Conservation (phyloP, 2,888 invertebrate species). For the Drosophila ezoana region DNA sequence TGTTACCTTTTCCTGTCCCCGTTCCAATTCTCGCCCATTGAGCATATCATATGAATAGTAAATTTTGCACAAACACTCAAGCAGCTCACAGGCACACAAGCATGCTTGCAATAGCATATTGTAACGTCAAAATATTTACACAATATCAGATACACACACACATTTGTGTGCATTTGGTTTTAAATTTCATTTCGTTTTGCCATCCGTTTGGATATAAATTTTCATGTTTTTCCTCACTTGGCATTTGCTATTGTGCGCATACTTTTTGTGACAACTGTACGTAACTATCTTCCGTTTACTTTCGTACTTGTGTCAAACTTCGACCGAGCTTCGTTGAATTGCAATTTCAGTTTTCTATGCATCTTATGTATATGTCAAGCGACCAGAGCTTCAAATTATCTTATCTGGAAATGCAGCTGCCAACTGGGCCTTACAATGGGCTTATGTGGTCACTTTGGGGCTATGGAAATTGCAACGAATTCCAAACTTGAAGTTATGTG, state of each 20-base stretch:
- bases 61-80: conserved; percentile 50
- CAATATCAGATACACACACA: conserved; percentile 39
- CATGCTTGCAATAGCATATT: conserved; percentile 56
- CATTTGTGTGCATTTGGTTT: conserved; percentile 52
- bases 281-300: conserved; percentile 19
- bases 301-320: conserved; percentile 37
- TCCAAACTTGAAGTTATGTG: not conserved
- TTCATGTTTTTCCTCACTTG: conserved; percentile 56
- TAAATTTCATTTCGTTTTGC: conserved; percentile 63
- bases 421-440: conserved; percentile 25
- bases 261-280: conserved; percentile 58
- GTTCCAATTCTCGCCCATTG: conserved; percentile 11
- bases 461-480: not conserved
- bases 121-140: conserved; percentile 75
- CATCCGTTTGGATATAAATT: conserved; percentile 61
- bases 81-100: conserved; percentile 27
- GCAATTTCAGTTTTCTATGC: conserved; percentile 33
- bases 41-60: conserved; percentile 51
- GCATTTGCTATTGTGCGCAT: conserved; percentile 49
- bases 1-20: conserved; percentile 10
- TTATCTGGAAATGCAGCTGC: conserved; percentile 59
- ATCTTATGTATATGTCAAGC: conserved; percentile 6
- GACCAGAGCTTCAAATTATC: conserved; percentile 18
- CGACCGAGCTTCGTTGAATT: conserved; percentile 37
- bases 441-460: not conserved